Evolutionary conservation across 2,797 vertebrate species (phyloP).

Genomic region (Sphenodon punctatus): DNA sequence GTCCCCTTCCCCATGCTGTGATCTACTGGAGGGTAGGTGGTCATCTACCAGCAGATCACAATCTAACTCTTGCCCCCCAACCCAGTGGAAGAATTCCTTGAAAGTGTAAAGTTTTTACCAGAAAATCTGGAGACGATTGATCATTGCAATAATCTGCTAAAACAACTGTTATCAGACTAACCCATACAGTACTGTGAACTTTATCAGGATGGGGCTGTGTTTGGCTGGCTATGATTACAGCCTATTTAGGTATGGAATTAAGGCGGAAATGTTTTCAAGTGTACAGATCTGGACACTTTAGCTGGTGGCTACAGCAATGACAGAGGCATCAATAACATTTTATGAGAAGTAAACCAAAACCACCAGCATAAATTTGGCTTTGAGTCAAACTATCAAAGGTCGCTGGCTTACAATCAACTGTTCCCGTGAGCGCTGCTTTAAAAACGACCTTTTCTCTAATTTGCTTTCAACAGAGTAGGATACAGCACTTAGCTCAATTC

Average conservation of each 20-base stretch:
- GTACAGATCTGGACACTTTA: background rate
- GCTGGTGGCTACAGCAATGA: background rate
- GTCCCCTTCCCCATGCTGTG: too few relatives aligned
- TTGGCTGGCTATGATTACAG: background rate
- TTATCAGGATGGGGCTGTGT: background rate
- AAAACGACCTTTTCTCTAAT: background rate
- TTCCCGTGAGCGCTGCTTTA: background rate
- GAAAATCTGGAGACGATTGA: background rate
- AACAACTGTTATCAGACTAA: background rate
- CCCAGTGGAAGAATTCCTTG: background rate
- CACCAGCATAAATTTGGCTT: background rate
- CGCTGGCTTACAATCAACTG: background rate
- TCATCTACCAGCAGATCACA: too few relatives aligned
- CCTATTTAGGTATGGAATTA: background rate
- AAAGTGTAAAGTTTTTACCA: background rate
- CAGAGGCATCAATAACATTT: background rate
- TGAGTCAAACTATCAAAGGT: background rate
- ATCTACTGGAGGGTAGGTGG: too few relatives aligned
- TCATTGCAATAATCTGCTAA: background rate
- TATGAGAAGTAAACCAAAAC: background rate
- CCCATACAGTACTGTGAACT: background rate
- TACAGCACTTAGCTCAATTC: background rate
- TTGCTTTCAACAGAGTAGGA: slow-evolving; percentile 4
- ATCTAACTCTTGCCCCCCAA: too few relatives aligned
- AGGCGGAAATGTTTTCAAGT: background rate